Evolutionary conservation across 2,888 invertebrate species (phyloP), one percentile per base, ranked within the genome.

Genomic region (Lasioglossum villosulum): DNA sequence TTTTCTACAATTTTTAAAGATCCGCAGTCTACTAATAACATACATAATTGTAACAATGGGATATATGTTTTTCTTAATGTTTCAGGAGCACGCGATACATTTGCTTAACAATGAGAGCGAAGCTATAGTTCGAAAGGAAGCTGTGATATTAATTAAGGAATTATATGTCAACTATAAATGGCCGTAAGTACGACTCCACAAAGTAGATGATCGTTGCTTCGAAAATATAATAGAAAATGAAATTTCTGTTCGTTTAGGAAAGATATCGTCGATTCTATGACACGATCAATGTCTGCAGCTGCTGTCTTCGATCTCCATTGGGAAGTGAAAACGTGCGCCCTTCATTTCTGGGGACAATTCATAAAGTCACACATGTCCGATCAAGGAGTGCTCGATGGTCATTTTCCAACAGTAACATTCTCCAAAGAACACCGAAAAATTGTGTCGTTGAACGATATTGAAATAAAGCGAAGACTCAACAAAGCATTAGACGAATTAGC

Each of bases 331-430:
- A 95, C 97, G 0, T 96, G 96, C 80, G 97, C 97, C 0, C 93
- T 98, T 1, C 95, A 96, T 82, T 98, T 97, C 92, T 98, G 98
- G 98, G 96, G 96, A 79, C 95, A 96, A 19, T 97, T 97, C 37
- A 97, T 97, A 71, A 95, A 96, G 39, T 96, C 96, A 0, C 96
- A 97, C 78, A 95, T 98, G 14, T 96, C 96, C 0, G 96, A 97
- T 91, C 98, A 98, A 95, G 98, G 98, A n/a, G 97, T 98, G 97
- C 96, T 98, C 19, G 98, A 98, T 92, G 97, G 97, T 0, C 96
- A 95, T 0, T 98, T 98, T 94, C 98, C 98, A 0, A 96, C 96
- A 0, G 97, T 98, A 0, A 98, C 98, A 0, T 98, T 98, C 94
- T 98, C 98, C 0, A 97, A 96, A 92, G 97, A 97, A 94, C 96